A percentile compares a stretch with the other conserved stretches of the same genome.
These are phyloP conservation scores for Coenonympha arcania DNA, from an alignment of 2,888 invertebrate genomes.

Conservation along the genomic window DNA sequence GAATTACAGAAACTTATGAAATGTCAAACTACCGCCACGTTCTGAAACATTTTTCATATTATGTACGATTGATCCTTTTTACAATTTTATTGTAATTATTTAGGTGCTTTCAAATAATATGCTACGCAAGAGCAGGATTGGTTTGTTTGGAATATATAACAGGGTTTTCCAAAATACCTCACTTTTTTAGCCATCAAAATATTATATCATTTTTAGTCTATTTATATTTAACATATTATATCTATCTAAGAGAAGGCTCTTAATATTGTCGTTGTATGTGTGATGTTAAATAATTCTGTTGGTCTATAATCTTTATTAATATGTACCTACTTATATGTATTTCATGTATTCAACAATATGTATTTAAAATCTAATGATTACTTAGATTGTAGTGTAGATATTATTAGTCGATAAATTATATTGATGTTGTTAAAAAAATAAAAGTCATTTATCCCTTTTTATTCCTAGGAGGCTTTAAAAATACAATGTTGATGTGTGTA, in stretches of 20 bases:
- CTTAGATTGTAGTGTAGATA: neutral
- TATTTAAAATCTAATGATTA: neutral
- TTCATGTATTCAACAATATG: neutral
- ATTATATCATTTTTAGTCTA: neutral
- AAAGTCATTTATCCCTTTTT: conserved; percentile 4
- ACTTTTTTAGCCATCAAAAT: neutral
- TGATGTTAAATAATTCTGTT: neutral
- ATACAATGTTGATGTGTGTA: neutral
- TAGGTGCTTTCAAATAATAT: neutral
- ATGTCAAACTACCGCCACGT: too few species aligned
- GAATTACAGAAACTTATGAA: too few species aligned
- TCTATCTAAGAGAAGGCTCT: too few species aligned
- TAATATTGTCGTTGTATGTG: neutral
- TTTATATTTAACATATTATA: neutral
- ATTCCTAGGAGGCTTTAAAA: conserved; percentile 9
- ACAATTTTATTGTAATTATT: neutral
- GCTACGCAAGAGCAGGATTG: neutral
- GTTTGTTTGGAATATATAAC: neutral
- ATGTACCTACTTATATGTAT: neutral
- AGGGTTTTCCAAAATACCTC: neutral
- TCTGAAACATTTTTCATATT: too few species aligned
- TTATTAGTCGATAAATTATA: neutral
- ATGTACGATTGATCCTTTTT: too few species aligned
- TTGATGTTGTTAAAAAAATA: neutral
- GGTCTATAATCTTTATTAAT: too few species aligned